These are phyloP conservation scores for Anolis carolinensis DNA, from an alignment of 2,113 vertebrate genomes.

Conservation along the genomic window DNA sequence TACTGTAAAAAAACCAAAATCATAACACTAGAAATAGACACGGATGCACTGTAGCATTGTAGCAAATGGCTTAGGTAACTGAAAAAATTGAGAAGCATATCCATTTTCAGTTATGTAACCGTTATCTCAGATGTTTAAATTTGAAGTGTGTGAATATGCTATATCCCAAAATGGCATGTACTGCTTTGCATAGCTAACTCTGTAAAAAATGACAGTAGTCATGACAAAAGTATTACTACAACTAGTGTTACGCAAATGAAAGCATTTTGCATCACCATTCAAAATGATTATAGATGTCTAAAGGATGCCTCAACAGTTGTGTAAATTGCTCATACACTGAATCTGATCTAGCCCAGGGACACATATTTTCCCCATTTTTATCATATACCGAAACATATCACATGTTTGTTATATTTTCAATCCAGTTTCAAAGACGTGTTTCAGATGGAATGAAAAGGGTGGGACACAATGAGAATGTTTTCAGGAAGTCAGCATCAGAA, in stretches of 20 bases:
- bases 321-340: background rate
- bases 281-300: background rate
- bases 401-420: background rate
- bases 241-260: background rate
- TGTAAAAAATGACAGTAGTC: background rate
- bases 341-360: rapidly evolving
- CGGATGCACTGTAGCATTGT: background rate
- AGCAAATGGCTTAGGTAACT: background rate
- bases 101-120: conserved; percentile 52
- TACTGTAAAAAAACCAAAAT: background rate
- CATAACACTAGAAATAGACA: background rate
- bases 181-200: background rate
- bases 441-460: background rate
- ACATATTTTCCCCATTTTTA: background rate
- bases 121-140: background rate
- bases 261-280: background rate
- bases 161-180: background rate
- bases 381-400: rapidly evolving
- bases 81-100: background rate
- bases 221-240: background rate
- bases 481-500: background rate
- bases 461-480: background rate
- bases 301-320: background rate
- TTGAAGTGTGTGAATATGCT: background rate
- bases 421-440: background rate